Percentiles rank a stretch among this genome's conserved stretches.
Conservation (phyloP, 2,888 invertebrate genomes). For the Oegoconia quadripuncta region DNA sequence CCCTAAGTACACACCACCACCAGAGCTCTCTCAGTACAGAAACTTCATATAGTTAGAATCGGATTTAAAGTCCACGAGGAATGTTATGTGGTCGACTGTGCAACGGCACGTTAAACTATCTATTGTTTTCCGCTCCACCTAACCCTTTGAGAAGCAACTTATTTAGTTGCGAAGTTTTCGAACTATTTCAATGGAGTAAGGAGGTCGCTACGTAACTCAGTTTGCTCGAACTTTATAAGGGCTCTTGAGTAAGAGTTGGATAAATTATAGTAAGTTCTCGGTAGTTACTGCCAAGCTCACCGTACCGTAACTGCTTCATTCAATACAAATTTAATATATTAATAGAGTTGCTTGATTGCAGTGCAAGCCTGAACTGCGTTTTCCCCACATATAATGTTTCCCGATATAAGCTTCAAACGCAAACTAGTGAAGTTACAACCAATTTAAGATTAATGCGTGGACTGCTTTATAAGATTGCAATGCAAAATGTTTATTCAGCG, state of each 20-base stretch:
- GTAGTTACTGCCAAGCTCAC: not conserved
- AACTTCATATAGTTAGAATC: too few species aligned
- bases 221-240: constrained; percentile 6
- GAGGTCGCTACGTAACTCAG: not conserved
- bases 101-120: constrained; percentile 1
- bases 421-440: too few species aligned
- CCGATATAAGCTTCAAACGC: too few species aligned
- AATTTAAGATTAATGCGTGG: too few species aligned
- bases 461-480: too few species aligned
- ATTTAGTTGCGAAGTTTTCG: constrained; percentile 3
- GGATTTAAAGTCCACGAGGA: too few species aligned
- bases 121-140: constrained; percentile 19
- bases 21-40: too few species aligned
- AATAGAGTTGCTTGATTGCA: too few species aligned
- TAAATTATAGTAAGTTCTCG: constrained; percentile 1
- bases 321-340: too few species aligned
- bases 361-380: too few species aligned
- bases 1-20: not conserved
- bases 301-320: not conserved
- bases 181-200: constrained; percentile 5
- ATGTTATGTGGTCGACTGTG: not conserved
- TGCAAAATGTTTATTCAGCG: too few species aligned
- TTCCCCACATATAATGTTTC: too few species aligned
- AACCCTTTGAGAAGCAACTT: constrained; percentile 9
- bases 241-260: not conserved